These are phyloP conservation scores for Phyllotreta cruciferae DNA, from an alignment of 2,888 invertebrate genomes.

Conservation along the genomic window DNA sequence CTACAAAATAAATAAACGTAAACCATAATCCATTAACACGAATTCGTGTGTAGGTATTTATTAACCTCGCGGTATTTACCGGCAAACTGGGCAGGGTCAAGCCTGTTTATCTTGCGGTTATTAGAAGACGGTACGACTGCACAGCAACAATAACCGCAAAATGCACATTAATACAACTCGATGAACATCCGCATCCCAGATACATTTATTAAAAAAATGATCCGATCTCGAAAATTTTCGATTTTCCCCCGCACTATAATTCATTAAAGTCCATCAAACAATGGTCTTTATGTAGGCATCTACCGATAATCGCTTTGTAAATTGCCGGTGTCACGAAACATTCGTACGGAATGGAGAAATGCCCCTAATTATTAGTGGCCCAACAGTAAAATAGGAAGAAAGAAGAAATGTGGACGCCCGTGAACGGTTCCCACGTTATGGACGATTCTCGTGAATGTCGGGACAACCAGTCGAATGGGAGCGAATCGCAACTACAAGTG, in stretches of 20 bases:
- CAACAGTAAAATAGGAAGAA: constrained; percentile 18
- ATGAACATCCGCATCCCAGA: too few species aligned
- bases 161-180: too few species aligned
- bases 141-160: too few species aligned
- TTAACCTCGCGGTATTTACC: constrained; percentile 11
- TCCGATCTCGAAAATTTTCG: too few species aligned
- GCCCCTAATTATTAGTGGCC: constrained; percentile 5
- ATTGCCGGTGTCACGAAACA: constrained; percentile 16
- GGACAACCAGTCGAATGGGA: background rate
- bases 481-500: constrained; percentile 11
- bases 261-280: constrained; percentile 7
- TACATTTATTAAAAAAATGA: too few species aligned
- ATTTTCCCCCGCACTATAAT: constrained; percentile 9
- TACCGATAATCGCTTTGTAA: constrained; percentile 3
- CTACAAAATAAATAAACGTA: background rate
- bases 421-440: constrained; percentile 8
- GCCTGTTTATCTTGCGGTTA: too few species aligned
- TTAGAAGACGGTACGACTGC: too few species aligned
- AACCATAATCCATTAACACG: constrained; percentile 22
- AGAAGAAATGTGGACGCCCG: constrained; percentile 14
- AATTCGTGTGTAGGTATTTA: constrained; percentile 14
- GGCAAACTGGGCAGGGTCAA: constrained; percentile 1
- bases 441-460: constrained; percentile 5
- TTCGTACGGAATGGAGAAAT: constrained; percentile 8
- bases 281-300: background rate